Evolutionary conservation across 2,888 invertebrate genomes (phyloP), one percentile per base, ranked within the genome.

Genomic region (Lypha dubia): DNA sequence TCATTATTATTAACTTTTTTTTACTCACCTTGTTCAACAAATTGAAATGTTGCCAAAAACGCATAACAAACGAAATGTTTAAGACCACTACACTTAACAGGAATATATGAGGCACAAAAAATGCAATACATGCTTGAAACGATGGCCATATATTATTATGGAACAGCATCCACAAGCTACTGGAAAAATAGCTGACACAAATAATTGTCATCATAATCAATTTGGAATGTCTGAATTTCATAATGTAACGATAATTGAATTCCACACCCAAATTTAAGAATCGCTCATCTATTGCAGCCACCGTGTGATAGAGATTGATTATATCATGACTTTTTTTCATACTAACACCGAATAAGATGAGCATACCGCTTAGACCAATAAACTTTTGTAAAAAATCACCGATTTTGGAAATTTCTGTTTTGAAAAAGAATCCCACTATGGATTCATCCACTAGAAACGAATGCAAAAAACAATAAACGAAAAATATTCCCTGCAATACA

Each of bases 371-470:
- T 84, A 92, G 86, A 3, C 91, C 91, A 7, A 90, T 89, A 71
- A 90, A 91, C 56, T 91, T 91, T 80, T 92, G 92, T 22, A 92
- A 68, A 0, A 89, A 88, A 58, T 92, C 92, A 11, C 92, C 92
- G 41, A 92, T 85, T 77, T 89, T 88, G 0, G 92, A 91, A 49
- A 92, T 91, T 63, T 91, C 88, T 15, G 92, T 91, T 63, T 91
- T 89, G 67, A 92, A 91, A 80, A 92, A 92, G 82, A 90, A 92
- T 2, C 90, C 90, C 17, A 92, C 91, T 86, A 92, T 92, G 11
- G 91, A 91, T 65, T 92, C 91, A 65, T 90, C 87, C 60, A 89
- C 80, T 4, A 89, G 67, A 58, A 91, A 88, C 0, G 92, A 89
- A 32, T 88, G 86, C 9, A 90, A 46, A 60, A 91, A 91, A 80